These are phyloP conservation scores for Xenus cinereus DNA, from an alignment of 2,113 vertebrate species.

Conservation along the genomic window DNA sequence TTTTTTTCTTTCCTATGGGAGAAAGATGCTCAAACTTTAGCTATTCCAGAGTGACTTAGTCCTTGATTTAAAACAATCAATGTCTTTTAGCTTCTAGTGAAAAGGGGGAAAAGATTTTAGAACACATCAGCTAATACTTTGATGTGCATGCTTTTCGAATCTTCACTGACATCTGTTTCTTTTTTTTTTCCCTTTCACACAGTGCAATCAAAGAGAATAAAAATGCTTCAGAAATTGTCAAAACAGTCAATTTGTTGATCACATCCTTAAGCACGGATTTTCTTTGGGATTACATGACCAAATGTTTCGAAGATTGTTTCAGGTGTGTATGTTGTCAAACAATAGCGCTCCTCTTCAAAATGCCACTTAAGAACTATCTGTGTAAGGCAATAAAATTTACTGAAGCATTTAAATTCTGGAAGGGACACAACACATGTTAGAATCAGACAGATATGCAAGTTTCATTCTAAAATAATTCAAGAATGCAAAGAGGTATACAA, in stretches of 20 bases:
- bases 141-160: background rate
- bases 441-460: background rate
- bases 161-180: background rate
- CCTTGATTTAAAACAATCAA: background rate
- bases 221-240: conserved; percentile 91
- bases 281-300: conserved; percentile 94
- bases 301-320: conserved; percentile 85
- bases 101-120: background rate
- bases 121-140: background rate
- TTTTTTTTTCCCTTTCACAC: background rate
- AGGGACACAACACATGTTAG: background rate
- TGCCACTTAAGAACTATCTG: background rate
- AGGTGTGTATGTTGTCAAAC: conserved; percentile 73
- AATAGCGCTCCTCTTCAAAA: background rate
- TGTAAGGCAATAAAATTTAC: background rate
- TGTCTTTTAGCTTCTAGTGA: background rate
- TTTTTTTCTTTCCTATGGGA: background rate
- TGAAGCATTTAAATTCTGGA: background rate
- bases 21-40: background rate
- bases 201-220: conserved; percentile 94
- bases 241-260: conserved; percentile 91
- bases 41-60: background rate
- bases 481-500: background rate
- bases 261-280: conserved; percentile 90
- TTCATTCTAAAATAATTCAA: background rate